Evolutionary conservation across 2,888 invertebrate species (phyloP).

Genomic region (Chymomyza caudatula): DNA sequence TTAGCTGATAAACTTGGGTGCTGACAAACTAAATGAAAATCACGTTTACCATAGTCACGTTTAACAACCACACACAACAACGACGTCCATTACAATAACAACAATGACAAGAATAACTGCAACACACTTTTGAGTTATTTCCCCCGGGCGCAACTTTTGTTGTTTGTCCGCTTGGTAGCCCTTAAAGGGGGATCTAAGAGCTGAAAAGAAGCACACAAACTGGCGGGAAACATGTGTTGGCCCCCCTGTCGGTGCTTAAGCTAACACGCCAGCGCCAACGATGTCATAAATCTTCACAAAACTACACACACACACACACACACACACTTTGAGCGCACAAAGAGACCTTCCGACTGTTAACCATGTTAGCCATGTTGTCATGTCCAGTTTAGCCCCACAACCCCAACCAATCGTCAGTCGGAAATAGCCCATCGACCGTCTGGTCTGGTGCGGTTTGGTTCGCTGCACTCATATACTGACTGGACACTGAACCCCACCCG

Average conservation of each 20-base stretch:
- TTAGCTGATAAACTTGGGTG: not conserved
- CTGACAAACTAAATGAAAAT: slow-evolving; percentile 33
- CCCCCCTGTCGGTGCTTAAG: slow-evolving; percentile 24
- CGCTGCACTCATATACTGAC: not conserved
- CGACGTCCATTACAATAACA: not conserved
- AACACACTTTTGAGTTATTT: slow-evolving; percentile 41
- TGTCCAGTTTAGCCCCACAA: not conserved
- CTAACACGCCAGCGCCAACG: slow-evolving; percentile 34
- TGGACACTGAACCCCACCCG: slow-evolving; percentile 8
- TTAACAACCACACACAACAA: slow-evolving; percentile 15
- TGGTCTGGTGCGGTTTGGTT: slow-evolving; percentile 11
- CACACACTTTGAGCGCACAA: slow-evolving; percentile 42
- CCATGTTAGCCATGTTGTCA: not conserved
- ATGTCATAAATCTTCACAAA: slow-evolving; percentile 60
- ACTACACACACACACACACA: not conserved
- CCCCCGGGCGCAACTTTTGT: slow-evolving; percentile 22
- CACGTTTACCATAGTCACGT: slow-evolving; percentile 58
- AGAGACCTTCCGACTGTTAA: slow-evolving; percentile 14
- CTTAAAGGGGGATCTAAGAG: not conserved
- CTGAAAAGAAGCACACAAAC: not conserved
- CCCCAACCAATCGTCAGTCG: slow-evolving; percentile 25
- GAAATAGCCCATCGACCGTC: slow-evolving; percentile 25
- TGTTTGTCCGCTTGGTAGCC: slow-evolving; percentile 6
- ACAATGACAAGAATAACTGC: slow-evolving; percentile 30
- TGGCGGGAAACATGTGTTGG: slow-evolving; percentile 43